Conservation (phyloP, 2,888 invertebrate species). For the Maniola hyperantus region DNA sequence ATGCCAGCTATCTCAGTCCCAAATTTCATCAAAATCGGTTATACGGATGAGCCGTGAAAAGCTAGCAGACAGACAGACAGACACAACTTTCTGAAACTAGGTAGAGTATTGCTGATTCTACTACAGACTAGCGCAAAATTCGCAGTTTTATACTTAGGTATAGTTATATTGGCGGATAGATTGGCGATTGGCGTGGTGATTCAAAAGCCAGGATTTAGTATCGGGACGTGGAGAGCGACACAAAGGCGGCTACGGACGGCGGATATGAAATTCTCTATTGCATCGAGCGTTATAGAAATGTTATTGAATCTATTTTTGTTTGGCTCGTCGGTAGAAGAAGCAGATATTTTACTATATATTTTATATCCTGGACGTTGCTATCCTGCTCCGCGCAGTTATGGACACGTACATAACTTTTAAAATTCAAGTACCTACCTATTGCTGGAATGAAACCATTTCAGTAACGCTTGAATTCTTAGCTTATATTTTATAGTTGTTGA, state of each 20-base stretch:
- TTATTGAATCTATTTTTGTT: constrained; percentile 13
- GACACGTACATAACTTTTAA: background rate
- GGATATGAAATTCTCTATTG: constrained; percentile 17
- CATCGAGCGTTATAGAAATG: constrained; percentile 7
- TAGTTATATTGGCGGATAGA: constrained; percentile 2
- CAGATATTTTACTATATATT: constrained; percentile 12
- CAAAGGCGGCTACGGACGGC: constrained; percentile 1
- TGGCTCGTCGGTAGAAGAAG: constrained; percentile 4
- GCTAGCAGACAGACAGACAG: no score
- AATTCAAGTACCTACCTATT: background rate
- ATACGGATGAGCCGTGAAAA: no score
- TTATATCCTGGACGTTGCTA: background rate
- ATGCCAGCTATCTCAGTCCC: no score
- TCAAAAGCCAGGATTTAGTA: constrained; percentile 6
- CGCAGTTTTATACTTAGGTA: background rate
- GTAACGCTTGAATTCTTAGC: no score
- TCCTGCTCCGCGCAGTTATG: background rate
- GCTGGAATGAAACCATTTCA: constrained; percentile 4
- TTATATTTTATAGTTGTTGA: no score
- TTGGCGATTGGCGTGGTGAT: background rate
- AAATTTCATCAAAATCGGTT: no score
- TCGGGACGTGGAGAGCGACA: background rate
- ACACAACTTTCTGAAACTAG: no score
- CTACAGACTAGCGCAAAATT: background rate
- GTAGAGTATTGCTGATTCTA: no score